Conservation (phyloP, 2,797 vertebrate genomes). For the Bovichtus diacanthus region DNA sequence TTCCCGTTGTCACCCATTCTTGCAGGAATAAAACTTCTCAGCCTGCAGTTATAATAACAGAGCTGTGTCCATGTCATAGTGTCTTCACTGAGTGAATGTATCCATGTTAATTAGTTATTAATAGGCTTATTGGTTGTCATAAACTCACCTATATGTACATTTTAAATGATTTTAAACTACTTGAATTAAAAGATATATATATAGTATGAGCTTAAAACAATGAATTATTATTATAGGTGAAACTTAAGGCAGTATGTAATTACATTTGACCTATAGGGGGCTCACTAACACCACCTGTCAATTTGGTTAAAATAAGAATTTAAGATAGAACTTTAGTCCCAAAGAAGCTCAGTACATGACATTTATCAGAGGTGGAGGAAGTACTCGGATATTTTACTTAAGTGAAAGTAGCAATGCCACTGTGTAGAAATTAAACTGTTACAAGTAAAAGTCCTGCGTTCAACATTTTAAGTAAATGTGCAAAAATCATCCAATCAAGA, state of each 20-base stretch:
- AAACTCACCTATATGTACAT: not conserved
- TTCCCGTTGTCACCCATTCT: conserved; percentile 1
- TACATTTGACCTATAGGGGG: conserved; percentile 24
- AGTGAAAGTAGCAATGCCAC: too few species aligned
- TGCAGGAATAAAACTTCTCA: conserved; percentile 48
- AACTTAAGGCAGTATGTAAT: not conserved
- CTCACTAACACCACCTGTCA: conserved; percentile 16
- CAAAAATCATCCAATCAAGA: too few species aligned
- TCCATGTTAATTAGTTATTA: not conserved
- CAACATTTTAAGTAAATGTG: too few species aligned
- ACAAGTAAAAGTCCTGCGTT: too few species aligned
- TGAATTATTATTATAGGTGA: too few species aligned
- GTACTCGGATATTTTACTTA: too few species aligned
- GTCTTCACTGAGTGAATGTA: not conserved
- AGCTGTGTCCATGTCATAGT: not conserved
- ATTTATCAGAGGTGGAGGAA: too few species aligned
- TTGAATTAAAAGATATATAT: not conserved
- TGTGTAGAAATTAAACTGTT: too few species aligned
- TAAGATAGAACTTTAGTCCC: too few species aligned
- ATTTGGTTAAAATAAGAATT: not conserved
- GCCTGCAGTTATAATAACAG: conserved; percentile 11
- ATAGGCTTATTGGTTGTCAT: not conserved
- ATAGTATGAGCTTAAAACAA: not conserved
- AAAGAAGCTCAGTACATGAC: not conserved
- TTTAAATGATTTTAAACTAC: not conserved